phyloP scores from a whole-genome alignment of 1,140 invertebrate genomes.

The Chlorops oryzae region DNA sequence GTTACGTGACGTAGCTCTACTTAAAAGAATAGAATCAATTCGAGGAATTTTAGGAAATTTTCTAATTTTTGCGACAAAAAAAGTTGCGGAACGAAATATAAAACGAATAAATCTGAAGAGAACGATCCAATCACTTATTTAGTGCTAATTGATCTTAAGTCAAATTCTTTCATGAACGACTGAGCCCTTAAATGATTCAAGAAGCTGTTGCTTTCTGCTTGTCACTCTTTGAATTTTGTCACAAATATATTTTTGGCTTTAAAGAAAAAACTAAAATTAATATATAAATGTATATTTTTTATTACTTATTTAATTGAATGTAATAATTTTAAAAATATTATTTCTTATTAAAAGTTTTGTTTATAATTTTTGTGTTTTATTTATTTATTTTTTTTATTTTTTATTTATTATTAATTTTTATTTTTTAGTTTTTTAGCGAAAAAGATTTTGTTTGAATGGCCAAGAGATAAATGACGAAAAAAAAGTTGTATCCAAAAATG shows the following conservation, averaged over 20 bases:
- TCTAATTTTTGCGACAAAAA: too few relatives aligned
- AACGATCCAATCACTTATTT: slow-evolving; percentile 13
- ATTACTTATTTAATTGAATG: slow-evolving; percentile 9
- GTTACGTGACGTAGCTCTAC: too few relatives aligned
- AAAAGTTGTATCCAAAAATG: too few relatives aligned
- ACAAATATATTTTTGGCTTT: slow-evolving; percentile 5
- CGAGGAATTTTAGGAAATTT: too few relatives aligned
- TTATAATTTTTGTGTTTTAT: slow-evolving; percentile 4
- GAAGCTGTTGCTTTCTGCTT: slow-evolving; percentile 16
- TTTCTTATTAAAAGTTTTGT: slow-evolving; percentile 14
- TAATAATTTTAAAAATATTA: slow-evolving; percentile 12
- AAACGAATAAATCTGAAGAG: not conserved
- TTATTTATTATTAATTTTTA: not conserved
- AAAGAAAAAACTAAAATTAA: slow-evolving; percentile 8
- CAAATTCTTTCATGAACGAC: slow-evolving; percentile 6
- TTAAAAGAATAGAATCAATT: too few relatives aligned
- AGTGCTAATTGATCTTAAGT: slow-evolving; percentile 14
- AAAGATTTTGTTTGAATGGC: not conserved
- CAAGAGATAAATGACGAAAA: not conserved
- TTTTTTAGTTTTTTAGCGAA: not conserved
- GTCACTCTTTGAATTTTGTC: slow-evolving; percentile 2
- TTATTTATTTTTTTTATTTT: not conserved
- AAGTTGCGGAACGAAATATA: too few relatives aligned
- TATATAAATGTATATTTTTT: slow-evolving; percentile 10
- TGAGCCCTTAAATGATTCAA: slow-evolving; percentile 11